Evolutionary conservation across 2,888 invertebrate genomes (phyloP).

Genomic region (Scaeva pyrastri): DNA sequence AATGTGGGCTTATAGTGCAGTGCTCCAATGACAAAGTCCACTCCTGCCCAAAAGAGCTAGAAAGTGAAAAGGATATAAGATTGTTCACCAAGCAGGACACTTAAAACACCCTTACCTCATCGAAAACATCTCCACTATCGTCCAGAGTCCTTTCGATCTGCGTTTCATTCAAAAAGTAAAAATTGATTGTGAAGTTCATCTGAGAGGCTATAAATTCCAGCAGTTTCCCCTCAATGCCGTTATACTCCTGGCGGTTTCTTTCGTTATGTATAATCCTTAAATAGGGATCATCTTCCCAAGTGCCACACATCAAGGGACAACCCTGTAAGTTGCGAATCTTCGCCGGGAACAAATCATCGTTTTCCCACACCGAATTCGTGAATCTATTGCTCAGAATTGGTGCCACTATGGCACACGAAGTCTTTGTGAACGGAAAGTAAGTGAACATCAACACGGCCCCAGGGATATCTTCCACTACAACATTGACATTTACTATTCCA

Average conservation of each 20-base stretch:
- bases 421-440: slow-evolving; percentile 78
- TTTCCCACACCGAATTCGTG: slow-evolving; percentile 71
- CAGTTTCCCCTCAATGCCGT: slow-evolving; percentile 78
- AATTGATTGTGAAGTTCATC: slow-evolving; percentile 78
- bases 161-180: slow-evolving; percentile 77
- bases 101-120: slow-evolving; percentile 74
- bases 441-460: slow-evolving; percentile 77
- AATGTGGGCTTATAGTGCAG: slow-evolving; percentile 78
- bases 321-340: slow-evolving; percentile 78
- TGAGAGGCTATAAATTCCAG: slow-evolving; percentile 78
- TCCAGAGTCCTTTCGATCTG: slow-evolving; percentile 77
- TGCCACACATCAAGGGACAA: slow-evolving; percentile 80
- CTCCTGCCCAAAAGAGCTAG: slow-evolving; percentile 78
- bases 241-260: not conserved
- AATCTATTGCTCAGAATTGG: slow-evolving; percentile 78
- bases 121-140: slow-evolving; percentile 77
- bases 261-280: slow-evolving; percentile 62
- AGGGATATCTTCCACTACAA: slow-evolving; percentile 75
- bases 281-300: slow-evolving; percentile 80
- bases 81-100: not conserved
- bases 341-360: slow-evolving; percentile 70
- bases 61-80: slow-evolving; percentile 24
- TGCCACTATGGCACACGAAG: slow-evolving; percentile 76
- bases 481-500: slow-evolving; percentile 76
- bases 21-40: slow-evolving; percentile 79